Evolutionary conservation across 1,140 invertebrate species (phyloP), one percentile per base, ranked within the genome.

Genomic region (Polyergus mexicanus): DNA sequence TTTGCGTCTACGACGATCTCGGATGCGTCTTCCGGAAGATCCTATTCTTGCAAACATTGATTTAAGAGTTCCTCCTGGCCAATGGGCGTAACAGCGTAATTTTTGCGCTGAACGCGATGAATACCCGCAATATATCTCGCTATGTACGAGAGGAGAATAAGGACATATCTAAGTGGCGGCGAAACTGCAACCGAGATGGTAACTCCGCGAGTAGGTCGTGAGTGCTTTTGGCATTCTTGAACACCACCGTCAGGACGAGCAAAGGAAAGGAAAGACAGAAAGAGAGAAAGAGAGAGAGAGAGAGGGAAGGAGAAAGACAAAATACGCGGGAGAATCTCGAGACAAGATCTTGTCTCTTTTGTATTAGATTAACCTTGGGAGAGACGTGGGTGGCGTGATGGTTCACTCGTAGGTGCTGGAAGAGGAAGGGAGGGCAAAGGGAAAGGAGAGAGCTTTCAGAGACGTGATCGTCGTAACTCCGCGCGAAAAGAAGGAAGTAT

Each of bases 51-150:
- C 47, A 83, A 83, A 72, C 78, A 56, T 83, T 83, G 68, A 83
- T 83, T 74, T 83, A 83, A 83, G 78, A 83, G 60, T 74, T 83
- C n/a, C 54, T 35, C 10, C n/a, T 66, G 19, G 63, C 62, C 32
- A n/a, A 25, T 44, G 54, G 25, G 38, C n/a, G 13, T n/a, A 25
- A 5, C 10, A 19, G 68, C 13, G 25, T 28, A 74, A 83, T 74
- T 83, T 83, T 83, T 83, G 54, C 38, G n/a, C 54, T 83, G 68
- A 83, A 25, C 51, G 51, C 66, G 68, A 83, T 60, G 78, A 83
- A 83, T 83, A 83, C 8, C 19, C 28, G n/a, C 68, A 44, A 83
- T 83, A 83, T 25, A 44, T 83, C 68, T 44, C 47, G 77, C 25
- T 66, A 58, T 51, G 60, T 41, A 68, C 25, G n/a, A 38, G 51